phyloP scores from a whole-genome alignment of 2,888 invertebrate genomes.

The Leptinotarsa tumamoca region DNA sequence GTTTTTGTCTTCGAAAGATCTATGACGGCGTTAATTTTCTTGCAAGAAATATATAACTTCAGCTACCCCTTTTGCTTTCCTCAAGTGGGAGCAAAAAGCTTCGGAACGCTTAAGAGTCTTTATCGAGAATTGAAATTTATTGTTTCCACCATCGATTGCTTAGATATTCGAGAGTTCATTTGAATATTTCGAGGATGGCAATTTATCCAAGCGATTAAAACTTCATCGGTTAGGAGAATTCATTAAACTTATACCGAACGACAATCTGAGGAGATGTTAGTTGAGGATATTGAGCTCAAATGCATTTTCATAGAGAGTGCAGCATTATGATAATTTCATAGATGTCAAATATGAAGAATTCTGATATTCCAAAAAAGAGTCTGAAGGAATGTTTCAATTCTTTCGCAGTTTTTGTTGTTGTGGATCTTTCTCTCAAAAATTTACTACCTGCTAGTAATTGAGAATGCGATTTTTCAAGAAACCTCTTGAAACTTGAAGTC shows the following conservation, averaged over 20 bases:
- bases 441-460: no score
- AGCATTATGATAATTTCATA: no score
- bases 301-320: not conserved
- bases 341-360: no score
- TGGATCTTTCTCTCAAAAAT: no score
- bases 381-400: no score
- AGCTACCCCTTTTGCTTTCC: slow-evolving; percentile 55
- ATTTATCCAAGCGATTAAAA: slow-evolving; percentile 39
- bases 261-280: not conserved
- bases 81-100: slow-evolving; percentile 52
- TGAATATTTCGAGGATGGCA: slow-evolving; percentile 46
- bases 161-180: slow-evolving; percentile 31
- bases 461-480: no score
- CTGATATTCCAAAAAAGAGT: no score
- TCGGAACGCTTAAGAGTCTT: slow-evolving; percentile 46
- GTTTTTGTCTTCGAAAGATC: slow-evolving; percentile 60
- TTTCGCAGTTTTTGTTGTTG: no score
- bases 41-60: slow-evolving; percentile 61
- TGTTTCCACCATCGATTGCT: slow-evolving; percentile 46
- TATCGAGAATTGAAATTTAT: slow-evolving; percentile 51
- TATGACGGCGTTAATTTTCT: slow-evolving; percentile 61
- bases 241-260: not conserved
- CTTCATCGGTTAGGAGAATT: slow-evolving; percentile 33
- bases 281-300: not conserved
- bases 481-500: no score